Evolutionary conservation across 2,888 invertebrate species (phyloP).

Genomic region (Cryptosula pallasiana): DNA sequence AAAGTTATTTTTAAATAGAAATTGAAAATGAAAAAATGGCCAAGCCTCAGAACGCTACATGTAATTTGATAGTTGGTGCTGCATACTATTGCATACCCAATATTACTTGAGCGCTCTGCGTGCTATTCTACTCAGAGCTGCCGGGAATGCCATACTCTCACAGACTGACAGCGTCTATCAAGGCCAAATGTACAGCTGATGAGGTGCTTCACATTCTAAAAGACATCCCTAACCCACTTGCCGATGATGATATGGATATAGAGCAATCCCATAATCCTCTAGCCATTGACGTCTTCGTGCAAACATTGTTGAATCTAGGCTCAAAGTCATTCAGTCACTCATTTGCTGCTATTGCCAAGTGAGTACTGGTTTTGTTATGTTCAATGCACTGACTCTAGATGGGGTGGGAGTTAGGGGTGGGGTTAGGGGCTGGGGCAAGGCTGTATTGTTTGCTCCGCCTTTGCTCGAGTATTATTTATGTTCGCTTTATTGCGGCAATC

Average conservation of each 20-base stretch:
- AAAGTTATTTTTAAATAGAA: not conserved
- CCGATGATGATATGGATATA: constrained; percentile 33
- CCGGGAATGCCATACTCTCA: constrained; percentile 63
- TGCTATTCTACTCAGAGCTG: constrained; percentile 27
- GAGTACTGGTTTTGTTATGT: too few relatives aligned
- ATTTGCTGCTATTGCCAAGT: constrained; percentile 97
- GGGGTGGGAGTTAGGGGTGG: too few relatives aligned
- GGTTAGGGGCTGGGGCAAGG: too few relatives aligned
- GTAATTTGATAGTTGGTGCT: not conserved
- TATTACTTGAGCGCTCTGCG: not conserved
- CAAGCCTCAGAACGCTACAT: not conserved
- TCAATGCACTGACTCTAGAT: too few relatives aligned
- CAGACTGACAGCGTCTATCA: constrained; percentile 77
- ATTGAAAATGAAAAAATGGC: not conserved
- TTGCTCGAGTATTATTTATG: too few relatives aligned
- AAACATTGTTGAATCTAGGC: constrained; percentile 84
- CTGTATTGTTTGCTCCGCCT: too few relatives aligned
- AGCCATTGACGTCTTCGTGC: constrained; percentile 95
- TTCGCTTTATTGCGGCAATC: too few relatives aligned
- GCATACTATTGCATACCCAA: not conserved
- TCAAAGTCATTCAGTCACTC: constrained; percentile 97
- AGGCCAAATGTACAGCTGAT: constrained; percentile 82
- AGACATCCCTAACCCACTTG: constrained; percentile 64
- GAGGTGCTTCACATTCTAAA: constrained; percentile 81
- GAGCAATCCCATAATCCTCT: constrained; percentile 72